A percentile compares a stretch with the other conserved stretches of the same genome.
These are phyloP conservation scores for Phyllostomus hastatus DNA, from an alignment of 2,113 vertebrate genomes.

Conservation along the genomic window DNA sequence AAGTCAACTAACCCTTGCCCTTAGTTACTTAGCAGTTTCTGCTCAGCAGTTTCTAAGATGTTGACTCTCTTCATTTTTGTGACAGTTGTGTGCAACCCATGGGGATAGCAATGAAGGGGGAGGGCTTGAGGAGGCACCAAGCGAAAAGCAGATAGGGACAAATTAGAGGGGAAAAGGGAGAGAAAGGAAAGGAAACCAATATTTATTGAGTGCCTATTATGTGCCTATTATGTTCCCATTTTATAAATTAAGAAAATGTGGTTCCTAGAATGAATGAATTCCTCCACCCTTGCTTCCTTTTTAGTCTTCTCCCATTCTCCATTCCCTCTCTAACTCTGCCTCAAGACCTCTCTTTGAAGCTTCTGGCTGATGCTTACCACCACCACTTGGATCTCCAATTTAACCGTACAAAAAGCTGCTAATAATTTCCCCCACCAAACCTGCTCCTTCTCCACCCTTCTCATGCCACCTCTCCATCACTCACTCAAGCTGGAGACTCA, in stretches of 20 bases:
- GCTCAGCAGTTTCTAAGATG: slow-evolving; percentile 5
- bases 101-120: not conserved
- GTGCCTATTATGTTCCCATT: not conserved
- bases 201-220: not conserved
- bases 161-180: not conserved
- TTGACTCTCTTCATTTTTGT: not conserved
- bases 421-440: not conserved
- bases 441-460: not conserved
- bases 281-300: not conserved
- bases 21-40: not conserved
- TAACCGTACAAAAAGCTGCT: not conserved
- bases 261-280: not conserved
- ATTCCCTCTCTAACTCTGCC: not conserved
- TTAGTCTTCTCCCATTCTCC: not conserved
- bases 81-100: not conserved
- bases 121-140: not conserved
- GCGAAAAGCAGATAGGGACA: not conserved
- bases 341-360: not conserved
- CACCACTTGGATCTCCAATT: not conserved
- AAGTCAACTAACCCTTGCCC: not conserved
- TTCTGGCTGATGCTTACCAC: not conserved
- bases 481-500: not conserved
- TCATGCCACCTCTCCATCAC: not conserved
- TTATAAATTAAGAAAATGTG: slow-evolving; percentile 10
- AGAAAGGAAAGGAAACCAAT: not conserved